A percentile compares a stretch with the other conserved stretches of the same genome.
phyloP scores from a whole-genome alignment of 2,888 invertebrate species.

The Melanostoma mellinum region DNA sequence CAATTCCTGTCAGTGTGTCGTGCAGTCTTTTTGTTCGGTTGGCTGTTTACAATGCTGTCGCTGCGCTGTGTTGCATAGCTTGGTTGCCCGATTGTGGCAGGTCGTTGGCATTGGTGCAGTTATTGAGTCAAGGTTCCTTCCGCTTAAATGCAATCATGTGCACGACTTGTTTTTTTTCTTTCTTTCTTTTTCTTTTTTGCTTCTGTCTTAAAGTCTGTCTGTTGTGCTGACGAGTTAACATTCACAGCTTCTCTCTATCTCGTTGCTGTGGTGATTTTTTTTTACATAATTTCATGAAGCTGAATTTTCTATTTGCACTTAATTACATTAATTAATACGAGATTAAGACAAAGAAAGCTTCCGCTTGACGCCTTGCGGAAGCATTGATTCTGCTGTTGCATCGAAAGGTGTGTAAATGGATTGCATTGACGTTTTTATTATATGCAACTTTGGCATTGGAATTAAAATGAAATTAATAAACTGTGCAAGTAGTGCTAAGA shows the following conservation, averaged over 20 bases:
- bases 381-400: slow-evolving; percentile 18
- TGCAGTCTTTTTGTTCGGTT: slow-evolving; percentile 44
- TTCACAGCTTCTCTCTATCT: slow-evolving; percentile 21
- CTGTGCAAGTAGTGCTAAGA: slow-evolving; percentile 36
- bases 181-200: slow-evolving; percentile 18
- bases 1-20: slow-evolving; percentile 55
- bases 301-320: slow-evolving; percentile 52
- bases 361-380: slow-evolving; percentile 59
- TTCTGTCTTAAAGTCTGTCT: slow-evolving; percentile 38
- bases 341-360: slow-evolving; percentile 57
- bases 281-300: slow-evolving; percentile 9
- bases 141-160: slow-evolving; percentile 75
- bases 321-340: slow-evolving; percentile 53
- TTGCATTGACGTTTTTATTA: slow-evolving; percentile 11
- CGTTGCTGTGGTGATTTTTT: neutral
- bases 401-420: slow-evolving; percentile 34
- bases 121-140: slow-evolving; percentile 82
- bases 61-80: slow-evolving; percentile 40
- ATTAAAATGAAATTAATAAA: slow-evolving; percentile 34
- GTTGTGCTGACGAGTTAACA: slow-evolving; percentile 36
- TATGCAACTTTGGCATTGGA: slow-evolving; percentile 25
- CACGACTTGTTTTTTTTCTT: slow-evolving; percentile 49
- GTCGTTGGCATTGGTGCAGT: slow-evolving; percentile 82
- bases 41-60: slow-evolving; percentile 19
- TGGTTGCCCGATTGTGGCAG: slow-evolving; percentile 75